Evolutionary conservation across 23 tunicate genomes (phyloP).

Genomic region (Styela clava): DNA sequence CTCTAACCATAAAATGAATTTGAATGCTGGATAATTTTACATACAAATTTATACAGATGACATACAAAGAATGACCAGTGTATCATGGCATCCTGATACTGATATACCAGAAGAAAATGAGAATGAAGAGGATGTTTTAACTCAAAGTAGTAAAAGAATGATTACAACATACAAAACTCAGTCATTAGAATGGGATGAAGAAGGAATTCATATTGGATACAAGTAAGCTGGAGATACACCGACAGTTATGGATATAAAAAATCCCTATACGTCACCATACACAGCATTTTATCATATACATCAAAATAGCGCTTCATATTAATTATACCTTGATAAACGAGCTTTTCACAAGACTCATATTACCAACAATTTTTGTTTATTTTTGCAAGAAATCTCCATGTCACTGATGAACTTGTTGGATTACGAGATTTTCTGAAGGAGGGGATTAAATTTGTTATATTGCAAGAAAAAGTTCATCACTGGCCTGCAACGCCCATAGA

Average conservation of each 20-base stretch:
- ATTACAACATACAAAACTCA: neutral
- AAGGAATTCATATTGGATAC: slow-evolving; percentile 22
- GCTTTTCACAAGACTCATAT: too few species aligned
- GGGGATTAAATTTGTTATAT: slow-evolving; percentile 38
- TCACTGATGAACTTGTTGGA: slow-evolving; percentile 42
- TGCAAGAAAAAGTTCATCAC: slow-evolving; percentile 26
- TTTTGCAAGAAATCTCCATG: slow-evolving; percentile 50
- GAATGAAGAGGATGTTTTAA: neutral
- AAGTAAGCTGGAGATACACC: slow-evolving; percentile 27
- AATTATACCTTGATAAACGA: too few species aligned
- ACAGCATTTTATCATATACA: too few species aligned
- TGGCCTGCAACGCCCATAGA: slow-evolving; percentile 66
- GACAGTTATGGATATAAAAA: too few species aligned
- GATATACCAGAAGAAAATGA: neutral
- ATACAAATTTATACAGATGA: neutral
- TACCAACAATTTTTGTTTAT: too few species aligned
- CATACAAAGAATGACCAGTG: neutral
- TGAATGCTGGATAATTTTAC: too few species aligned
- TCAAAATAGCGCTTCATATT: too few species aligned
- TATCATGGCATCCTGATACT: slow-evolving; percentile 19
- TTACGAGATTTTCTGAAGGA: slow-evolving; percentile 46
- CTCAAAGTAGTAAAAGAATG: neutral
- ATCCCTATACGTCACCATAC: too few species aligned
- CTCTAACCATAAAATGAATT: too few species aligned
- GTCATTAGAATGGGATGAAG: slow-evolving; percentile 41